Conservation (phyloP, 2,888 invertebrate species). For the Aricia artaxerxes region DNA sequence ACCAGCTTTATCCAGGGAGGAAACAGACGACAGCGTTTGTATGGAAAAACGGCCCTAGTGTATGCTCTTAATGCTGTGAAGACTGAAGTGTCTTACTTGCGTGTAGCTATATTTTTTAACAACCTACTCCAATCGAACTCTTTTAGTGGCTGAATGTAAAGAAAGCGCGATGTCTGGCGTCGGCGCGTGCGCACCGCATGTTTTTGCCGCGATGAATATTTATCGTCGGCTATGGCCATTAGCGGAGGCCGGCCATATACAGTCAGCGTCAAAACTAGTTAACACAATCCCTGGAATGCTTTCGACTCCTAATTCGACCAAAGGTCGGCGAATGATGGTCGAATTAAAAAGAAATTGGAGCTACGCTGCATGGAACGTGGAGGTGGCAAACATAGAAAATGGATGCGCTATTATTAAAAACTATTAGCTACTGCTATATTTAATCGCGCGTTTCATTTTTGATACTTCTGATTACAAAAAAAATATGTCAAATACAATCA, state of each 20-base stretch:
- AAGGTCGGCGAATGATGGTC: slow-evolving; percentile 8
- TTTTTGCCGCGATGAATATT: slow-evolving; percentile 79
- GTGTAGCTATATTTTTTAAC: too few species aligned
- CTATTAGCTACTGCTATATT: neutral
- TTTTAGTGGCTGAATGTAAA: slow-evolving; percentile 54
- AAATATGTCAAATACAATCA: too few species aligned
- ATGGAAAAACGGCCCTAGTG: too few species aligned
- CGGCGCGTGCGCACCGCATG: slow-evolving; percentile 70
- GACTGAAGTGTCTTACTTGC: too few species aligned
- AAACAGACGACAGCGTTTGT: too few species aligned
- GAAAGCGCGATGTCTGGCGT: slow-evolving; percentile 68
- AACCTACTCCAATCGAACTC: slow-evolving; percentile 42
- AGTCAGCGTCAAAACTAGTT: slow-evolving; percentile 35
- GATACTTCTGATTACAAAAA: too few species aligned
- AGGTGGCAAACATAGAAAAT: neutral
- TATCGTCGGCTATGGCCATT: slow-evolving; percentile 61
- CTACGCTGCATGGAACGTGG: neutral
- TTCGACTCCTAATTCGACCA: slow-evolving; percentile 22
- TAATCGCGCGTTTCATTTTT: too few species aligned
- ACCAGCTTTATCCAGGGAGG: too few species aligned
- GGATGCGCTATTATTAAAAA: neutral
- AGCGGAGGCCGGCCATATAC: slow-evolving; percentile 48
- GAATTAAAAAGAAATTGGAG: neutral
- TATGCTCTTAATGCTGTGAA: too few species aligned
- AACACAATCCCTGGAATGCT: slow-evolving; percentile 29